phyloP scores from a whole-genome alignment of 2,113 vertebrate genomes.

The Callipepla californica region DNA sequence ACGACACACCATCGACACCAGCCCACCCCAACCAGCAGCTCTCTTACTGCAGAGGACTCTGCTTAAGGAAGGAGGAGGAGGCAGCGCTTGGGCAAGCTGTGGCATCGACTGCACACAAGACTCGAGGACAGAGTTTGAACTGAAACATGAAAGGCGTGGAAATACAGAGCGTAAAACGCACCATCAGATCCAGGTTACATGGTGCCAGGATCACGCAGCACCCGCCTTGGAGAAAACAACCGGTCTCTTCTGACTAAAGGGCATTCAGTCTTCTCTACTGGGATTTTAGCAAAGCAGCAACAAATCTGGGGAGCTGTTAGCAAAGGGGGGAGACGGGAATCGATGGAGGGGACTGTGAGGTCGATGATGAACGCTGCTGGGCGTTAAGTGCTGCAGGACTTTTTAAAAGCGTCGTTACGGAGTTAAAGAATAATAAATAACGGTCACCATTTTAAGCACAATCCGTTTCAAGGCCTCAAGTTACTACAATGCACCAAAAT shows the following conservation, averaged over 20 bases:
- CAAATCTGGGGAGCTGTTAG: not conserved
- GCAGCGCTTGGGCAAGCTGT: not conserved
- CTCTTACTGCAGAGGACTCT: rapidly evolving
- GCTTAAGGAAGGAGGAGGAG: not conserved
- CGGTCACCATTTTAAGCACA: not conserved
- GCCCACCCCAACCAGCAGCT: not conserved
- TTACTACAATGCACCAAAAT: not conserved
- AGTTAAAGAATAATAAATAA: constrained; percentile 36
- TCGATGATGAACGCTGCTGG: not conserved
- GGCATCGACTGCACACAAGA: not conserved
- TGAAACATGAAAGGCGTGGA: not conserved
- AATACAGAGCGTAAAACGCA: not conserved
- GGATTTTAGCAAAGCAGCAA: not conserved
- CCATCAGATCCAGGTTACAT: not conserved
- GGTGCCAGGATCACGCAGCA: not conserved
- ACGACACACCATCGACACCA: rapidly evolving
- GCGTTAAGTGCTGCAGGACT: constrained; percentile 1
- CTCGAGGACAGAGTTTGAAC: not conserved
- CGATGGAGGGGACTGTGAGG: rapidly evolving
- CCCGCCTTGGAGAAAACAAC: not conserved
- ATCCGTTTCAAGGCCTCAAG: not conserved
- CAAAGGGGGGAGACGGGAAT: not conserved
- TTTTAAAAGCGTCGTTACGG: not conserved
- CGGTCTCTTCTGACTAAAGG: not conserved
- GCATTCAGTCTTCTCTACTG: not conserved